These are phyloP conservation scores for Rhinolophus sinicus DNA, from an alignment of 2,113 vertebrate species.

Conservation along the genomic window DNA sequence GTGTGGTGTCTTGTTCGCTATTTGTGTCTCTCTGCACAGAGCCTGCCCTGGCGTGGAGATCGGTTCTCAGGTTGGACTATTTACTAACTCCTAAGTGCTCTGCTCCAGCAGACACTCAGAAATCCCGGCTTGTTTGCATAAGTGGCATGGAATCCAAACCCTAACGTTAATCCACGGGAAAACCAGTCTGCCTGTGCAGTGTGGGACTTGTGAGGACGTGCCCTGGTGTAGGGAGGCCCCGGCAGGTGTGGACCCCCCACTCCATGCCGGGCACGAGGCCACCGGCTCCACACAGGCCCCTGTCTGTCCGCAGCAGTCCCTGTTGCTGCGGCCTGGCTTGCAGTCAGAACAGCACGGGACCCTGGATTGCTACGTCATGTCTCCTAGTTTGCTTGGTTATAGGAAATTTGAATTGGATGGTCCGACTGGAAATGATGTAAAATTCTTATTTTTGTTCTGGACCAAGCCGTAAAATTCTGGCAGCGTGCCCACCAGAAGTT, in stretches of 20 bases:
- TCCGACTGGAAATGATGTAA: background rate
- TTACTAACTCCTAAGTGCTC: background rate
- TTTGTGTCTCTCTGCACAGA: background rate
- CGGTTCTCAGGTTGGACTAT: background rate
- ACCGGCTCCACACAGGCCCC: background rate
- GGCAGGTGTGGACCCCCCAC: rapidly evolving
- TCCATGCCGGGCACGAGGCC: rapidly evolving
- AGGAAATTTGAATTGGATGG: background rate
- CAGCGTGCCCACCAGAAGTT: rapidly evolving
- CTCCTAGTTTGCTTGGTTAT: background rate
- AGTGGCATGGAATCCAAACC: background rate
- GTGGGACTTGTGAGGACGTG: background rate
- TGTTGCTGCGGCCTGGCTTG: background rate
- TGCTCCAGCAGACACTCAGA: background rate
- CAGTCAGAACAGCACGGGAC: background rate
- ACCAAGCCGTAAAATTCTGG: background rate
- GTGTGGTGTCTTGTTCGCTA: rapidly evolving
- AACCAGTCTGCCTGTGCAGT: background rate
- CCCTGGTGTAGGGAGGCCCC: background rate
- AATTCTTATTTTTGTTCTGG: background rate
- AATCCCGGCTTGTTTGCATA: background rate
- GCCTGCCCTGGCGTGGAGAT: background rate
- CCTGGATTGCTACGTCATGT: background rate
- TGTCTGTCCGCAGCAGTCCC: background rate
- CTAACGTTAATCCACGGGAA: background rate